Evolutionary conservation across 2,113 vertebrate species (phyloP).

Genomic region (Emydocephalus ijimae): DNA sequence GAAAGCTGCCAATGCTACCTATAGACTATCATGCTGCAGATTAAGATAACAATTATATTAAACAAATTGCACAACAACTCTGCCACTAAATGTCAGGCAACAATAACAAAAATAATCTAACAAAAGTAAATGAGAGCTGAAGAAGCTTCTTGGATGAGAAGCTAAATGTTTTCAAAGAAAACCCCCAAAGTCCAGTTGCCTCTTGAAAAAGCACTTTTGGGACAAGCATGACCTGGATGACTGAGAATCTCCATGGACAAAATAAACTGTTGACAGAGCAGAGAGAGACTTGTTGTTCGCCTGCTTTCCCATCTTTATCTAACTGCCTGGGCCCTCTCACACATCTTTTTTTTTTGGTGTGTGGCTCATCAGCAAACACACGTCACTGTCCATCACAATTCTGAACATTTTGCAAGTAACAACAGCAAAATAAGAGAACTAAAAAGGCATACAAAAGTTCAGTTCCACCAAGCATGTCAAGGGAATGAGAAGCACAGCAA

Average conservation of each 20-base stretch:
- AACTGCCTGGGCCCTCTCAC: neutral
- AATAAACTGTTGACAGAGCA: neutral
- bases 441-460: neutral
- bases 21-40: neutral
- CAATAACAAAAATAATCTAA: neutral
- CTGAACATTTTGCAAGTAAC: neutral
- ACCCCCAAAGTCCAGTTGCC: too few relatives aligned
- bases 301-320: too few relatives aligned
- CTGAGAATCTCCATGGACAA: too few relatives aligned
- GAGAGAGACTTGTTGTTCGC: neutral
- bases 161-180: too few relatives aligned
- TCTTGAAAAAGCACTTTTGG: too few relatives aligned
- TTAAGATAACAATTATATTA: neutral
- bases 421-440: neutral
- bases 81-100: neutral
- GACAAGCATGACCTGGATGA: too few relatives aligned
- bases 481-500: conserved; percentile 39
- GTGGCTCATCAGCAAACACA: neutral
- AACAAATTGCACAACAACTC: neutral
- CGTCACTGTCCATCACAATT: neutral
- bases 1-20: neutral
- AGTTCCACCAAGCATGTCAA: neutral
- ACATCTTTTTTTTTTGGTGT: neutral
- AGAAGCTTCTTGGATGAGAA: too few relatives aligned
- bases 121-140: too few relatives aligned